phyloP scores from a whole-genome alignment of 2,113 vertebrate genomes.

The Apteryx mantelli region DNA sequence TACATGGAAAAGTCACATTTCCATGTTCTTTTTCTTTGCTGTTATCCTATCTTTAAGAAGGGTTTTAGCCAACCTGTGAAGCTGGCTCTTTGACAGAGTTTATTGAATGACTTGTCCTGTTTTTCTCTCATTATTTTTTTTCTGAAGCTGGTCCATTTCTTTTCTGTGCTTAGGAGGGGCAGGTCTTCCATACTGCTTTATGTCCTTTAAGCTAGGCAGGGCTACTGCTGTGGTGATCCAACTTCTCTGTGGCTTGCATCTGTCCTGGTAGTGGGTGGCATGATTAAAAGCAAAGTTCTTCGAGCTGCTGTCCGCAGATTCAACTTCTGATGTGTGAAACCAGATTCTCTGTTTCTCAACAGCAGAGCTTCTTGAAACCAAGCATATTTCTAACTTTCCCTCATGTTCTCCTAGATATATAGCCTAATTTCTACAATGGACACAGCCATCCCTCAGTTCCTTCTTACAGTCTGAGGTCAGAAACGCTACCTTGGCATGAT shows the following conservation, averaged over 20 bases:
- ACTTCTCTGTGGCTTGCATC: not conserved
- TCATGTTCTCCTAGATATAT: not conserved
- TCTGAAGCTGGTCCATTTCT: not conserved
- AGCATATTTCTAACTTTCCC: not conserved
- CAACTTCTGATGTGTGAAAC: not conserved
- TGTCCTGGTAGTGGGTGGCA: not conserved
- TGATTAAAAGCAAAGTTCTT: not conserved
- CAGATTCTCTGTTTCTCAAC: not conserved
- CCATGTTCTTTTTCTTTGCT: not conserved
- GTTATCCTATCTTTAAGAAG: not conserved
- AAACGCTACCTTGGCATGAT: not conserved
- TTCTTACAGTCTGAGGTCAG: not conserved
- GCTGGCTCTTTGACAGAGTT: not conserved
- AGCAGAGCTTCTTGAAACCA: not conserved
- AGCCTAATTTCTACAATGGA: not conserved
- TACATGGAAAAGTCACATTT: not conserved
- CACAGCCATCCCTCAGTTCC: not conserved
- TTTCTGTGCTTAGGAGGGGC: not conserved
- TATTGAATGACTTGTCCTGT: not conserved
- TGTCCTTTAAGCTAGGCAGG: not conserved
- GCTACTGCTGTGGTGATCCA: too few species aligned
- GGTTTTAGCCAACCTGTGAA: not conserved
- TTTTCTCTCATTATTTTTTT: not conserved
- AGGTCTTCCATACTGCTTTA: not conserved
- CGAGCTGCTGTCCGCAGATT: not conserved